These are phyloP conservation scores for Microcebus tavaratra DNA, from an alignment of 2,113 vertebrate genomes.

Conservation along the genomic window DNA sequence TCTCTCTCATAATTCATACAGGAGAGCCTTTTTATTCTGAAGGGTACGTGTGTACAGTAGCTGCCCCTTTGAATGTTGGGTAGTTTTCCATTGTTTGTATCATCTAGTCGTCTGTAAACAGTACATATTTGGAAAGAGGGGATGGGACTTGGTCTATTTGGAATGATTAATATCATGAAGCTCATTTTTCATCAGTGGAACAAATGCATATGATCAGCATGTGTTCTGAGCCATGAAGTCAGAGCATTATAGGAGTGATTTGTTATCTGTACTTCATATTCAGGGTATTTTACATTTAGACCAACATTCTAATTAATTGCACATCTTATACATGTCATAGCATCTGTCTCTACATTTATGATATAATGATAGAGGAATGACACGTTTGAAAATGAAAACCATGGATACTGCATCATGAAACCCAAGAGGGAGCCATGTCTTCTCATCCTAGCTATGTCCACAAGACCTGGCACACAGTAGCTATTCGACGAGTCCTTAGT, in stretches of 20 bases:
- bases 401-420: not conserved
- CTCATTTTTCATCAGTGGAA: not conserved
- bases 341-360: not conserved
- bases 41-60: not conserved
- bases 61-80: not conserved
- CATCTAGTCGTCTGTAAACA: not conserved
- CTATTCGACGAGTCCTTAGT: not conserved
- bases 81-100: not conserved
- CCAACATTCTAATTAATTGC: not conserved
- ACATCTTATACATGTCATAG: not conserved
- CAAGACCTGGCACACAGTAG: accelerated
- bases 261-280: not conserved
- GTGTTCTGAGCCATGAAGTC: not conserved
- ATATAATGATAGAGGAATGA: not conserved
- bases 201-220: not conserved
- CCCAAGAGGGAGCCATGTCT: not conserved
- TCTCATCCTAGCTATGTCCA: not conserved
- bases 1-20: not conserved
- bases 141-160: not conserved
- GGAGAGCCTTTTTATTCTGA: not conserved
- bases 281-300: not conserved
- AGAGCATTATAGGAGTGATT: not conserved
- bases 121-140: not conserved
- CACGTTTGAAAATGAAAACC: not conserved
- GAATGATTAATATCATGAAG: not conserved